These are phyloP conservation scores for Megaceryle maxima DNA, from an alignment of 2,113 vertebrate species.

Conservation along the genomic window DNA sequence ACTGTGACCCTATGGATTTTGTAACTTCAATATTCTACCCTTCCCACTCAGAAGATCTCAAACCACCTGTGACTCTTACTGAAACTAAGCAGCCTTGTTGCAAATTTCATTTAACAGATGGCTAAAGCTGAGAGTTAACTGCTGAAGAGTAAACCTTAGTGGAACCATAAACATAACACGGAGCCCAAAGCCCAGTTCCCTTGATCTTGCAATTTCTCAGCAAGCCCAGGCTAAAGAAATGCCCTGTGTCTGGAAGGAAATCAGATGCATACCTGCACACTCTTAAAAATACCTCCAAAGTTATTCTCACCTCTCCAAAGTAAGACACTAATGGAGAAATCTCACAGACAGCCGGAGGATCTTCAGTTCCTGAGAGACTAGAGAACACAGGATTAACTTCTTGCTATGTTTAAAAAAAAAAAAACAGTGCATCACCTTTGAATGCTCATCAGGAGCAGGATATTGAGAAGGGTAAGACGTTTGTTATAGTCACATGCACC, in stretches of 20 bases:
- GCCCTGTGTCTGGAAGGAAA: neutral
- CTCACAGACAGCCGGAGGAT: conserved; percentile 81
- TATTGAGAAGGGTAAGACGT: neutral
- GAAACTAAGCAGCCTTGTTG: neutral
- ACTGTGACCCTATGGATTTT: neutral
- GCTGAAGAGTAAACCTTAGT: neutral
- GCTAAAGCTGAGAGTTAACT: neutral
- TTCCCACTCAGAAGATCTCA: neutral
- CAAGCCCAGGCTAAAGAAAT: neutral
- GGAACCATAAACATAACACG: neutral
- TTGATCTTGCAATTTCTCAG: neutral
- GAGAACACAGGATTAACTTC: neutral
- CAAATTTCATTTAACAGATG: neutral
- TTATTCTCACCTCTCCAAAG: conserved; percentile 89
- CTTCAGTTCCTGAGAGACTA: conserved; percentile 67
- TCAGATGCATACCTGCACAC: neutral
- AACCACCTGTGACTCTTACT: neutral
- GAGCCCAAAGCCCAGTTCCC: neutral
- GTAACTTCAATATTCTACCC: neutral
- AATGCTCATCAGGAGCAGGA: neutral
- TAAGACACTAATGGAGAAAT: conserved; percentile 92
- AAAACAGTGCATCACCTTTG: neutral
- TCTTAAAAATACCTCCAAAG: neutral
- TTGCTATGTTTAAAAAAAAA: neutral
- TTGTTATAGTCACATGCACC: neutral